Base-by-base conservation (phyloP, 2,113 vertebrate species). In the Silurus glanis region DNA sequence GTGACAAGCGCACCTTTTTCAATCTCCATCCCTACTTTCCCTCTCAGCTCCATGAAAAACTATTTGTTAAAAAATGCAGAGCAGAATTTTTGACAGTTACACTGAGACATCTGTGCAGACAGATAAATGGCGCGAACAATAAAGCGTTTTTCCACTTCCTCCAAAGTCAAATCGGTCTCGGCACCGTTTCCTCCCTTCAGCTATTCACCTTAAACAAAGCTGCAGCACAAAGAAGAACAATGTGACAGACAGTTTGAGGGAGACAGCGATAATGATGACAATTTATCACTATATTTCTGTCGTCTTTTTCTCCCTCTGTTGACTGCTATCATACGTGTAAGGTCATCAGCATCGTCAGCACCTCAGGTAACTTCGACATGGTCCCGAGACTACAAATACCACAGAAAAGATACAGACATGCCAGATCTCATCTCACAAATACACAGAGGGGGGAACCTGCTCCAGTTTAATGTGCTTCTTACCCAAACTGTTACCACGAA, bases 111-210 rank as follows among this genome's bases (percentile, higher is more conserved):
- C n/a, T 56, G 62, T 66, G 51, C n/a, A 69, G 51, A 23, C 62
- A 5, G 62, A 69, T 37, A 37, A 55, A 83, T 21, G 45, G 16
- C 51, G 0, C 49, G 21, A 19, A 51, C 51, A 69, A 28, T 69
- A 37, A 67, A 67, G 80, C 19, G n/a, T 10, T 55, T 83, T 83
- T 83, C 64, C 64, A 69, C 64, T 83, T 83, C 81, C 81, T 83
- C 64, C 69, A 56, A 69, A 69, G 51, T 37, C 23, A 49, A 51
- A 14, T 8, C 1, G 59, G 61, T 53, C 21, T 67, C 16, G 9
- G 64, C 25, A 37, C 4, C 0, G 13, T 55, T 83, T 69, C 56
- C 64, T 64, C 1, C 47, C 62, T 82, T 28, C 80, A 16, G 49
- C 62, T 55, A 6, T 76, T 67, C 75, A 53, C 69, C 67, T 37